Percentiles rank a stretch among this genome's conserved stretches.
Conservation (phyloP, 2,888 invertebrate genomes). For the Chrysomela aeneicollis region DNA sequence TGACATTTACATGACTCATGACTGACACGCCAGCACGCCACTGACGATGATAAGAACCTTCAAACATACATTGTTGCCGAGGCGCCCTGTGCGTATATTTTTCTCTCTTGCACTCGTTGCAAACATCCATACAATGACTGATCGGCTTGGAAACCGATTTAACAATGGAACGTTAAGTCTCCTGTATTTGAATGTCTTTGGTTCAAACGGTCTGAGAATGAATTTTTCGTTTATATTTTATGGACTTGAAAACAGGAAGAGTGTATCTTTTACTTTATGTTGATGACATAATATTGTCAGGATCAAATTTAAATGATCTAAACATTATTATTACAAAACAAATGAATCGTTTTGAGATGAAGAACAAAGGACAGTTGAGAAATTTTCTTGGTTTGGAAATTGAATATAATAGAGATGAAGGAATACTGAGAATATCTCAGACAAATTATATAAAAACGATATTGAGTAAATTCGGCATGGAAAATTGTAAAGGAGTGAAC, state of each 20-base stretch:
- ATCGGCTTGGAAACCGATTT: no score
- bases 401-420: slow-evolving; percentile 21
- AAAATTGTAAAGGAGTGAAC: slow-evolving; percentile 3
- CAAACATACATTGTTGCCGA: no score
- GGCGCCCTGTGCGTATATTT: no score
- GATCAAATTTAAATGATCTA: not conserved
- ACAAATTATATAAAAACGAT: slow-evolving; percentile 1
- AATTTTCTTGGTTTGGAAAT: slow-evolving; percentile 37
- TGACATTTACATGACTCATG: no score
- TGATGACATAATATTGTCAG: not conserved
- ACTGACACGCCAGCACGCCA: no score
- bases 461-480: not conserved
- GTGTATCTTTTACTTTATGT: slow-evolving; percentile 10
- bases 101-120: no score
- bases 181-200: no score
- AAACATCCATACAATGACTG: no score
- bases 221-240: not conserved
- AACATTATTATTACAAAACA: not conserved
- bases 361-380: slow-evolving; percentile 31
- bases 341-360: slow-evolving; percentile 18
- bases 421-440: no score
- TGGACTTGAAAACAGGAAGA: not conserved
- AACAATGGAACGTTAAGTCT: no score
- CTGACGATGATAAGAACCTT: no score
- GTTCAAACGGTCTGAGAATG: slow-evolving; percentile 1